Base-by-base conservation (phyloP, 2,888 invertebrate species). In the Drosophila helvetica region DNA sequence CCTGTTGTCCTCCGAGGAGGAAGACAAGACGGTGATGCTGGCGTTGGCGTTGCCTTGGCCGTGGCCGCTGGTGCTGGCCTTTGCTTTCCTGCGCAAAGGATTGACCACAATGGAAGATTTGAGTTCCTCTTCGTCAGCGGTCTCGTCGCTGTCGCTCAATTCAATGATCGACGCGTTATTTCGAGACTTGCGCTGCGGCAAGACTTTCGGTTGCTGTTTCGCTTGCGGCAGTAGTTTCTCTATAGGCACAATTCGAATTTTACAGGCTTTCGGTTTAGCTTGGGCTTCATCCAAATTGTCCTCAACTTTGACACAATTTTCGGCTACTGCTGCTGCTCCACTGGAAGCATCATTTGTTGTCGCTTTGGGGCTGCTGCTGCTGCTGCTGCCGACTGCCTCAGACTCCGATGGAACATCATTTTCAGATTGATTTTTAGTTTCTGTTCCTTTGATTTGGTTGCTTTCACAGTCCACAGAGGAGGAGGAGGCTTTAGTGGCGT, bases 231-330 rank as follows among this genome's bases (percentile, higher is more conserved):
- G 70, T 57, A 90, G 68, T 75, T 90, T 89, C 55, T 89, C 90
- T 55, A 90, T 63, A 65, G 90, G 90, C 54, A 90, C 90, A 74
- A 90, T 84, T 45, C 89, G 90, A 64, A 90, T 82, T 75, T 90
- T 90, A 59, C 81, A 79, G 43, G 63, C 2, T n/a, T 38, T 38
- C 38, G 15, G 15, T 38, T 38, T 27, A 10, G 30, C 51, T 17
- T 8, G 43, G 22, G 69, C 68, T 69, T 81, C 70, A 27, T 25
- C 25, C 8, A 25, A 25, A 51, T 74, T 48, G 7, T 45, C 56
- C 2, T 50, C 19, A 3, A 53, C 60, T 17, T 55, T 30, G 4
- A 12, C 22, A 12, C 45, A 47, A 59, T 58, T 59, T 30, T 22
- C 42, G 25, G 42, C 30, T 45, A 54, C 42, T 30, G 56, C 33